Conservation (phyloP, 2,113 vertebrate species). For the Falcunculus frontatus region DNA sequence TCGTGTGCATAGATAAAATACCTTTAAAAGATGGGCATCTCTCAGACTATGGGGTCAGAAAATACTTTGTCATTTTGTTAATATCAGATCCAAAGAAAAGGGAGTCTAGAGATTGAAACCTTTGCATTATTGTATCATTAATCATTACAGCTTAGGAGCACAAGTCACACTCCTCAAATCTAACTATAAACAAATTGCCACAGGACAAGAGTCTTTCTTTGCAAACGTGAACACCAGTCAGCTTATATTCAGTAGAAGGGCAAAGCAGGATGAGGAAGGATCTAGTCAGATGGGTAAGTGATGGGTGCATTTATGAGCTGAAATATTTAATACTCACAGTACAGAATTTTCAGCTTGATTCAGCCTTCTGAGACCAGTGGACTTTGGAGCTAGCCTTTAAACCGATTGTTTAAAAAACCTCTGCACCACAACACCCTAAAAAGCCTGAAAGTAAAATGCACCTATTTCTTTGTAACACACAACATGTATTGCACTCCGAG, state of each 20-base stretch:
- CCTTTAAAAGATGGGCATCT: background rate
- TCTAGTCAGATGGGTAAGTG: background rate
- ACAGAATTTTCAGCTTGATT: background rate
- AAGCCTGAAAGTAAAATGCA: background rate
- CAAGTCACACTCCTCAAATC: background rate
- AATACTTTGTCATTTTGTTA: background rate
- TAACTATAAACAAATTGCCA: background rate
- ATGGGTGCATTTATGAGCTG: background rate
- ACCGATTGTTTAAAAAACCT: background rate
- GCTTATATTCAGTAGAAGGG: background rate
- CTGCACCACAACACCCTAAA: background rate
- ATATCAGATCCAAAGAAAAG: background rate
- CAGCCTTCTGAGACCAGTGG: background rate
- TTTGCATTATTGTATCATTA: background rate
- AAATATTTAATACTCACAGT: background rate
- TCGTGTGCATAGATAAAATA: background rate
- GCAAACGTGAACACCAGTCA: background rate
- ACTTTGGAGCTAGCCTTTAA: background rate
- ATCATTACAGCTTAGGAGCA: background rate
- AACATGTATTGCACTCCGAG: background rate
- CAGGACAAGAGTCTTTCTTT: background rate
- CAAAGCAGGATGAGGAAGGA: background rate
- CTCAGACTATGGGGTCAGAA: background rate
- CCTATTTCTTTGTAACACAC: background rate
- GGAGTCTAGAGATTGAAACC: background rate